Percentiles rank a stretch among this genome's conserved stretches.
Conservation (phyloP, 2,113 vertebrate genomes). For the Scophthalmus maximus region DNA sequence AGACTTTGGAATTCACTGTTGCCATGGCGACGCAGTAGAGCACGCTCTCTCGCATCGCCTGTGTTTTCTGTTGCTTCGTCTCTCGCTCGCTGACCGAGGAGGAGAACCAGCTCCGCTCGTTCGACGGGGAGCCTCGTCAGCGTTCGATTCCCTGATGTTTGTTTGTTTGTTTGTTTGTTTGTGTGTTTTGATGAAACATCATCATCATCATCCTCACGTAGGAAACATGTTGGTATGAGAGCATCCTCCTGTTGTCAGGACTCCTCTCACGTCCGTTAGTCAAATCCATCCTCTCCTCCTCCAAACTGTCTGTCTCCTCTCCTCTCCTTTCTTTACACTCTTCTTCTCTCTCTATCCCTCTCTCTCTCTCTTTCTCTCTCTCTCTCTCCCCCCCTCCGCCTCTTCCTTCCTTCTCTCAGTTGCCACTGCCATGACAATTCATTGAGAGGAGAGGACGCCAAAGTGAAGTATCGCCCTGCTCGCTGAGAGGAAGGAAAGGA, state of each 20-base stretch:
- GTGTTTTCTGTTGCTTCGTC: conserved; percentile 67
- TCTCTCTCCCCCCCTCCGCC: conserved; percentile 18
- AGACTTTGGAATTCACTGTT: conserved; percentile 84
- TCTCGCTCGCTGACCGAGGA: conserved; percentile 36
- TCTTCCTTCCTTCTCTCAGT: conserved; percentile 58
- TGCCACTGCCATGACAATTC: conserved; percentile 71
- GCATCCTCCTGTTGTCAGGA: conserved; percentile 32
- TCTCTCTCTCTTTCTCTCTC: background rate
- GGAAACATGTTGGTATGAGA: conserved; percentile 5
- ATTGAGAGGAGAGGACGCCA: conserved; percentile 69
- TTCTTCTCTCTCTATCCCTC: background rate
- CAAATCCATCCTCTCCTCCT: conserved; percentile 13
- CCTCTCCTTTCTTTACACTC: background rate
- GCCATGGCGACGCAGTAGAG: conserved; percentile 79
- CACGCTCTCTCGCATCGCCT: conserved; percentile 73
- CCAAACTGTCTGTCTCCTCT: conserved; percentile 28
- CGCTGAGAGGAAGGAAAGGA: conserved; percentile 35
- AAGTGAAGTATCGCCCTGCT: conserved; percentile 63
- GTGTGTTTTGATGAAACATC: background rate
- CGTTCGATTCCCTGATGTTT: conserved; percentile 14
- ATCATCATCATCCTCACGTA: background rate
- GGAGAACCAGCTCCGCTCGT: conserved; percentile 49
- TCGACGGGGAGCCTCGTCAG: conserved; percentile 16
- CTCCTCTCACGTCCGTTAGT: conserved; percentile 54
- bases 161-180: conserved; percentile 18